Percentiles rank a stretch among this genome's conserved stretches.
These are phyloP conservation scores for Odiellus spinosus DNA, from an alignment of 2,888 invertebrate genomes.

Conservation along the genomic window DNA sequence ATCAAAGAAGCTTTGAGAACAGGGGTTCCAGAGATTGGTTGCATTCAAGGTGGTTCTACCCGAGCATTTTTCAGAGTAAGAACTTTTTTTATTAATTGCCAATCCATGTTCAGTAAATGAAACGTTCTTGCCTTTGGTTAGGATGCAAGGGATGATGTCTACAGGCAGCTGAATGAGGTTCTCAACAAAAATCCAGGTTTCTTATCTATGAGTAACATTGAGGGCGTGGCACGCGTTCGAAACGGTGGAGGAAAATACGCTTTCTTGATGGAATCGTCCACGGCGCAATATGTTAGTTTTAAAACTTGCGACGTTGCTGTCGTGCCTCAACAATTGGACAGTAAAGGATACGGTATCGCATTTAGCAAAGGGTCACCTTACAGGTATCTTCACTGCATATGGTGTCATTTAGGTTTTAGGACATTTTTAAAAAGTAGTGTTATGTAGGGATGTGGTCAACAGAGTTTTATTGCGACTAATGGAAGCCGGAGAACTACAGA, in stretches of 20 bases:
- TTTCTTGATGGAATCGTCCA: conserved; percentile 4
- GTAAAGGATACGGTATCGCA: conserved; percentile 6
- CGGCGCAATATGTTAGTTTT: conserved; percentile 1
- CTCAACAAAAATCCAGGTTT: background rate
- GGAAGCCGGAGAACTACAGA: conserved; percentile 4
- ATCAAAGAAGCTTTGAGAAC: no score
- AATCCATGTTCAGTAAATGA: no score
- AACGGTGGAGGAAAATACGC: conserved; percentile 6
- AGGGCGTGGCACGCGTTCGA: conserved; percentile 6
- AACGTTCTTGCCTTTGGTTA: no score
- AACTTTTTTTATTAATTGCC: no score
- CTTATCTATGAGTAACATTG: background rate
- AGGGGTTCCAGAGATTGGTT: no score
- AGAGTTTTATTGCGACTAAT: conserved; percentile 3
- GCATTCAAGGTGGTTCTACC: no score
- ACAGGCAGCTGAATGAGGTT: background rate
- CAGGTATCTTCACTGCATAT: conserved; percentile 1
- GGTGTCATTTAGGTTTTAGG: background rate
- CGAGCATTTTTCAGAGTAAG: no score
- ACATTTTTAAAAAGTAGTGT: background rate
- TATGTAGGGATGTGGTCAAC: no score
- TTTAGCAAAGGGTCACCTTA: background rate
- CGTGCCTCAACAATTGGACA: conserved; percentile 2
- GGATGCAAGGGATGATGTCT: no score
- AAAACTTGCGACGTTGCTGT: conserved; percentile 7